Percentiles rank a stretch among this genome's conserved stretches.
phyloP scores from a whole-genome alignment of 2,113 vertebrate genomes.

The Ptyas mucosa region DNA sequence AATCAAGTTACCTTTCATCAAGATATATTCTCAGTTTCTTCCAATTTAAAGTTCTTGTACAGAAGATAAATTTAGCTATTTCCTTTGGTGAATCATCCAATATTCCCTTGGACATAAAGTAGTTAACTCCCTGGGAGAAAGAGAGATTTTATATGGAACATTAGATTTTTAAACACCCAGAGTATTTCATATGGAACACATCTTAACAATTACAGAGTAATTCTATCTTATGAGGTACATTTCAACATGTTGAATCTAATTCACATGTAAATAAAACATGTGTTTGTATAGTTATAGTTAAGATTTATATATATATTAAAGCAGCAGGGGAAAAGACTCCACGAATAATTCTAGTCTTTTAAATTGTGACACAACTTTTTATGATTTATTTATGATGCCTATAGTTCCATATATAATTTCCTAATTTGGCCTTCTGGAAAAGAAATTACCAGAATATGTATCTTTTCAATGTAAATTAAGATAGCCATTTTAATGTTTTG shows the following conservation, averaged over 20 bases:
- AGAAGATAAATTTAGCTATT: conserved; percentile 98
- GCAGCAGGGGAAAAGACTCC: conserved; percentile 53
- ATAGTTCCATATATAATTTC: conserved; percentile 50
- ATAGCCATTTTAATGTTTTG: conserved; percentile 48
- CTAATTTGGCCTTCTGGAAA: conserved; percentile 54
- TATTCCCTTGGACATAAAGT: conserved; percentile 96
- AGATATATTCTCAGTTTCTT: conserved; percentile 97
- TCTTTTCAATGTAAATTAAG: conserved; percentile 45
- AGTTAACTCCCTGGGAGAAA: conserved; percentile 86
- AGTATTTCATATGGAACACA: conserved; percentile 39
- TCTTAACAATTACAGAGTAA: conserved; percentile 24
- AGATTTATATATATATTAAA: conserved; percentile 59
- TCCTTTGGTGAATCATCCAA: conserved; percentile 90
- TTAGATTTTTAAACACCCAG: conserved; percentile 42
- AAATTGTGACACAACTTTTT: not conserved
- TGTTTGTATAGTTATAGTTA: conserved; percentile 45
- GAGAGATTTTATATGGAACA: conserved; percentile 52
- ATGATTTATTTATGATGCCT: conserved; percentile 6
- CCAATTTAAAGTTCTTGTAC: conserved; percentile 95
- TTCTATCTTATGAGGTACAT: conserved; percentile 44
- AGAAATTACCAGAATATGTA: conserved; percentile 52
- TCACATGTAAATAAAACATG: conserved; percentile 48
- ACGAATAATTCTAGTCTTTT: conserved; percentile 26
- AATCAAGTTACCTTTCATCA: conserved; percentile 85
- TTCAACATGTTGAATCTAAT: conserved; percentile 67